Conservation (phyloP, 2,113 vertebrate genomes). For the Taurulus bubalis region DNA sequence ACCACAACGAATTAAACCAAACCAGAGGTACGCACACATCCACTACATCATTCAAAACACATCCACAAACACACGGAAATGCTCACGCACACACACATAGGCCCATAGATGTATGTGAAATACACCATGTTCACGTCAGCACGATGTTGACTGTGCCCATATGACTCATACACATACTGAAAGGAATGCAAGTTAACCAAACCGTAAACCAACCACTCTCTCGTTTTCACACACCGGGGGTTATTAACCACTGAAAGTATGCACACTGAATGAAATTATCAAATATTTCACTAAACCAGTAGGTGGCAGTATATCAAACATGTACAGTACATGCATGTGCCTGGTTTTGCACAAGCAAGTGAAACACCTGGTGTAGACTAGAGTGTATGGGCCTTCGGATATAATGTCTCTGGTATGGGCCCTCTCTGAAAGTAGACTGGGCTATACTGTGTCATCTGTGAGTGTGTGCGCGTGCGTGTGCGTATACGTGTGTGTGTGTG, state of each 20-base stretch:
- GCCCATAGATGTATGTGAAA: not conserved
- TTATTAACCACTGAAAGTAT: conserved; percentile 48
- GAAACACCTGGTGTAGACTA: not conserved
- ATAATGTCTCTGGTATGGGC: not conserved
- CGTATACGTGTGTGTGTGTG: not conserved
- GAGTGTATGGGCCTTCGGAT: not conserved
- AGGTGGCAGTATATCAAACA: conserved; percentile 59
- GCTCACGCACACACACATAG: conserved; percentile 4
- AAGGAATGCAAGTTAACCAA: conserved; percentile 63
- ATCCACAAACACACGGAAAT: conserved; percentile 35
- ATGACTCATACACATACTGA: conserved; percentile 52
- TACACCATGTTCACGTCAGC: conserved; percentile 37
- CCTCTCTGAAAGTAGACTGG: conserved; percentile 1
- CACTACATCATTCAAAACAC: conserved; percentile 28
- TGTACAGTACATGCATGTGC: not conserved
- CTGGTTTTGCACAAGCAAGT: not conserved
- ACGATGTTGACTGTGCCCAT: conserved; percentile 40
- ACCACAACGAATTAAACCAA: conserved; percentile 65
- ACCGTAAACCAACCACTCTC: conserved; percentile 48
- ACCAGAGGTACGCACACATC: conserved; percentile 41
- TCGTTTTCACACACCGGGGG: not conserved
- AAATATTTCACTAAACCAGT: conserved; percentile 34
- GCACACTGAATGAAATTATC: conserved; percentile 17
- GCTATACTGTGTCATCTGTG: not conserved
- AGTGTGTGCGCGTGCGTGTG: conserved; percentile 46